Evolutionary conservation across 2,797 vertebrate genomes (phyloP), one percentile per base, ranked within the genome.

Genomic region (Gadopsis bispinosus): DNA sequence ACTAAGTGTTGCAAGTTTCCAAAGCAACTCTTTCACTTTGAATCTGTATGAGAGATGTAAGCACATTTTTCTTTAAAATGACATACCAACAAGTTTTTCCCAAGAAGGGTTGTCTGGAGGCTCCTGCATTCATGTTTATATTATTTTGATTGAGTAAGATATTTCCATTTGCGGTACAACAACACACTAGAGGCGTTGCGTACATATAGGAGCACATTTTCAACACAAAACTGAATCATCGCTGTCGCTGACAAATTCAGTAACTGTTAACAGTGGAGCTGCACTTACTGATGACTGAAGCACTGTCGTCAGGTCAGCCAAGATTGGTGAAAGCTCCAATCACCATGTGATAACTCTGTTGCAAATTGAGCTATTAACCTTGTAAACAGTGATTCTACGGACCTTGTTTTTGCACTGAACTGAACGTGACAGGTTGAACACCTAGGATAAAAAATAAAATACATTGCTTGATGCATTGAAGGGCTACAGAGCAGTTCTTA

Each of bases 41-140:
- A 71, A 41, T n/a, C 31, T 66, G 20, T 41, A 19, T 66, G 12
- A 22, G 22, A 60, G 53, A 29, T 33, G 53, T 39, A 11, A 65
- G 35, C 33, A 33, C 43, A 58, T 54, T 71, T 14, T 77, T n/a
- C n/a, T 70, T 47, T 67, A 68, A 41, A 22, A 59, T 43, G 31
- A 48, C 17, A 33, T 33, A 2, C 31, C 33, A 48, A 45, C 19
- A 14, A 11, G 9, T 11, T 20, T 58, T 79, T 66, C 19, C 22
- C 17, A 51, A 71, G 37, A 68, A 26, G 16, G 26, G 31, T 73
- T 20, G 17, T 43, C 50, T 7, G 5, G 19, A 41, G 17, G 17
- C 26, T 31, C 13, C n/a, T 17, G 22, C 33, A 14, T 58, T 47
- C 31, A 65, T n/a, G 17, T 37, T 35, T 33, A 33, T 33, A 3